phyloP scores from a whole-genome alignment of 64 coral and sea anemone species.

The Anthopleura sola region DNA sequence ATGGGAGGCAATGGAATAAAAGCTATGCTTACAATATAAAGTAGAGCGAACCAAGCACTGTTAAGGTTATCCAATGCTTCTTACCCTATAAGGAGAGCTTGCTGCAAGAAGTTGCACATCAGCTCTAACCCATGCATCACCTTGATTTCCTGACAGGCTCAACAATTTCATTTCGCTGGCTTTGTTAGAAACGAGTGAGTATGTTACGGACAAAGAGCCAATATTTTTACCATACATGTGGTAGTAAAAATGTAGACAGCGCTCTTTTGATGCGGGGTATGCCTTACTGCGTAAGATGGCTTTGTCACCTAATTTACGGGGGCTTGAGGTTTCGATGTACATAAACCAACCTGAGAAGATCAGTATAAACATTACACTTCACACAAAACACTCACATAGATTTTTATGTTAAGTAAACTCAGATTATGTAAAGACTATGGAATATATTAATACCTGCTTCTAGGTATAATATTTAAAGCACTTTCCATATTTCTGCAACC shows the following conservation, averaged over 20 bases:
- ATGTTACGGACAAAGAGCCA: conserved; percentile 23
- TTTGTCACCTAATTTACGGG: conserved; percentile 14
- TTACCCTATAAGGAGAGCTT: not conserved
- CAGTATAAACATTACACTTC: not conserved
- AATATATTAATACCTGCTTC: too few relatives aligned
- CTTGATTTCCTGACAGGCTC: conserved; percentile 23
- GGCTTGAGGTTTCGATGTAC: conserved; percentile 71
- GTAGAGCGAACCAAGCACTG: too few relatives aligned
- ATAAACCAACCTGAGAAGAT: conserved; percentile 55
- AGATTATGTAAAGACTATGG: too few relatives aligned
- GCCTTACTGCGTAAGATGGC: conserved; percentile 54
- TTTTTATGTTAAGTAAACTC: too few relatives aligned
- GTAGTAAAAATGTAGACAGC: conserved; percentile 80
- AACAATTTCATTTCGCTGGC: not conserved
- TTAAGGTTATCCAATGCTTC: too few relatives aligned
- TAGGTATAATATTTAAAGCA: too few relatives aligned
- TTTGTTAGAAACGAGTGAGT: not conserved
- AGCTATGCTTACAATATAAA: too few relatives aligned
- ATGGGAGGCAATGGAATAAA: too few relatives aligned
- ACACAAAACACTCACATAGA: not conserved
- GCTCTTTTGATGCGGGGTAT: conserved; percentile 7
- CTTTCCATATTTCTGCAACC: too few relatives aligned
- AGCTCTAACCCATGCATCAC: conserved; percentile 48
- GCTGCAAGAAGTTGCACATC: conserved; percentile 20
- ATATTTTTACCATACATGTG: conserved; percentile 71